Evolutionary conservation across 2,797 vertebrate genomes (phyloP).

Genomic region (Falco peregrinus): DNA sequence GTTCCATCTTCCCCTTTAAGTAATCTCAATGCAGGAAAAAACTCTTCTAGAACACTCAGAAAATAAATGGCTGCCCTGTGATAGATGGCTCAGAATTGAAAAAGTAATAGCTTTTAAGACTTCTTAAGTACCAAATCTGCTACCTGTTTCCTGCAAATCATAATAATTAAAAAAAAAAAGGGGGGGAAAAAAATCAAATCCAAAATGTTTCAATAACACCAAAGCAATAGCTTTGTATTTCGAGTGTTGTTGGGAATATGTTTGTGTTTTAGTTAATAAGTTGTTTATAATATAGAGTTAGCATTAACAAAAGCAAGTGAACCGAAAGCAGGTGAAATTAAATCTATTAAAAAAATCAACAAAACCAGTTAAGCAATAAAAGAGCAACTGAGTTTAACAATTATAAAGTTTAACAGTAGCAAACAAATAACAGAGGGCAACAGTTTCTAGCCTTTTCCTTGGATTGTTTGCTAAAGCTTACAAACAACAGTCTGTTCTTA

Average conservation of each 20-base stretch:
- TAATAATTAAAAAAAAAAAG: neutral
- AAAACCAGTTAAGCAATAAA: neutral
- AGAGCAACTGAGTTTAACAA: neutral
- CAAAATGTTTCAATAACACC: neutral
- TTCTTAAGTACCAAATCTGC: neutral
- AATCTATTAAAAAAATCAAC: neutral
- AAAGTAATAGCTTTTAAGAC: neutral
- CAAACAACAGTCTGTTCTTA: neutral
- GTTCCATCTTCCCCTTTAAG: neutral
- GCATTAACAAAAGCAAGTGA: neutral
- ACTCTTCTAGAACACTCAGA: neutral
- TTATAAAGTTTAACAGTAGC: neutral
- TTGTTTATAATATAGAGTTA: neutral
- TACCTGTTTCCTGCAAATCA: neutral
- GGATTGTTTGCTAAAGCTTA: neutral
- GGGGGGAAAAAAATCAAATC: neutral
- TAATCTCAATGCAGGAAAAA: neutral
- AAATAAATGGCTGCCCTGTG: neutral
- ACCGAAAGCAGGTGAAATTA: neutral
- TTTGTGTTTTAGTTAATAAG: neutral
- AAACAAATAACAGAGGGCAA: neutral
- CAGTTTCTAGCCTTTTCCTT: neutral
- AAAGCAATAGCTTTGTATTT: neutral
- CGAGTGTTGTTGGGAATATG: neutral
- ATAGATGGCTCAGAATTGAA: neutral